A percentile compares a stretch with the other conserved stretches of the same genome.
These are phyloP conservation scores for Amphipyra berbera DNA, from an alignment of 2,888 invertebrate genomes.

Conservation along the genomic window DNA sequence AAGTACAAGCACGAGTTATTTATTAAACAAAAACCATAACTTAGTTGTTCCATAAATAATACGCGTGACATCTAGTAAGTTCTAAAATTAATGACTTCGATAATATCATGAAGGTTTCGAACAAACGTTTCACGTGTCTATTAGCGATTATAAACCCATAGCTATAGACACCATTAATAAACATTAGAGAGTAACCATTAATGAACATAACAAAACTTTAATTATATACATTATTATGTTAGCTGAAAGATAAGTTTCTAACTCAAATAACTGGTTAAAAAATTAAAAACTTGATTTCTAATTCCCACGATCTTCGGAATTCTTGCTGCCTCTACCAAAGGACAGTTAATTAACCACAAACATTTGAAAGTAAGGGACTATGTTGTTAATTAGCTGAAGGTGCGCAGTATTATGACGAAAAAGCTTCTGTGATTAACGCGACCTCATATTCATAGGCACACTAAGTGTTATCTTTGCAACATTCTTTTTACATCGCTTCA, in stretches of 20 bases:
- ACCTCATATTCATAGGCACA: conserved; percentile 21
- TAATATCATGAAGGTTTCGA: neutral
- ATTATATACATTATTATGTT: conserved; percentile 27
- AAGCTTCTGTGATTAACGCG: conserved; percentile 22
- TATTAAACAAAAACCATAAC: too few species aligned
- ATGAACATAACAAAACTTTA: conserved; percentile 37
- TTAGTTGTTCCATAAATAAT: too few species aligned
- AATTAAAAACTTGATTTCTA: conserved; percentile 39
- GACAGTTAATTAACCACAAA: conserved; percentile 26
- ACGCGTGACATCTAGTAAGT: too few species aligned
- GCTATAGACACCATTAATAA: conserved; percentile 19
- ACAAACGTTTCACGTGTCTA: conserved; percentile 9
- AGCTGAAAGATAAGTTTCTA: conserved; percentile 10
- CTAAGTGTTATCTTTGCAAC: conserved; percentile 20
- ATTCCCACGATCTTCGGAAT: conserved; percentile 40
- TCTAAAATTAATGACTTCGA: too few species aligned
- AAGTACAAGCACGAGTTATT: conserved; percentile 1
- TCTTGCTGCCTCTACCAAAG: conserved; percentile 15
- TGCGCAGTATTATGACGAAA: conserved; percentile 25
- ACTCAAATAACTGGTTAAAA: conserved; percentile 20
- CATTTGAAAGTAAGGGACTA: conserved; percentile 36
- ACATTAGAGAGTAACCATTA: conserved; percentile 26
- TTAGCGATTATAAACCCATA: conserved; percentile 23
- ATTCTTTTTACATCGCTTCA: conserved; percentile 14
- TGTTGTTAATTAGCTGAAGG: conserved; percentile 27